Conservation (phyloP, 2,797 vertebrate species). For the Synaphobranchus kaupii region DNA sequence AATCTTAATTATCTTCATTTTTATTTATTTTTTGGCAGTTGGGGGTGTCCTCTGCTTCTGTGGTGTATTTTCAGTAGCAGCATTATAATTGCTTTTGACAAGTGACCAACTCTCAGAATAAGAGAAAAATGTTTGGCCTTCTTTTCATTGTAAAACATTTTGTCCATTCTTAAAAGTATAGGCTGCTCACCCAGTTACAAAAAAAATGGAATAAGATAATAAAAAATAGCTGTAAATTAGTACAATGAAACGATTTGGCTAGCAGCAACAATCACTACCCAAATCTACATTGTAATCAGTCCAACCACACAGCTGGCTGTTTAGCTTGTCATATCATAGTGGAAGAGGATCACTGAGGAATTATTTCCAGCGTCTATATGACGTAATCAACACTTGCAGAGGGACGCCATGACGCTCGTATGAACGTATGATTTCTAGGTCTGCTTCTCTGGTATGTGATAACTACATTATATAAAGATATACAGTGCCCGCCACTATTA, state of each 20-base stretch:
- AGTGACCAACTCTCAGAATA: not conserved
- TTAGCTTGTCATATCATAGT: not conserved
- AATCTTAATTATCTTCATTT: conserved; percentile 4
- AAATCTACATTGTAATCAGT: not conserved
- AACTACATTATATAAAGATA: conserved; percentile 43
- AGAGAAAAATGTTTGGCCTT: not conserved
- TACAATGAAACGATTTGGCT: not conserved
- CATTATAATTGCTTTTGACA: not conserved
- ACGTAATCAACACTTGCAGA: not conserved
- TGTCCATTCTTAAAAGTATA: not conserved
- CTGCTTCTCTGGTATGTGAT: not conserved
- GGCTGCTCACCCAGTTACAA: not conserved
- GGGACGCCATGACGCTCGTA: not conserved
- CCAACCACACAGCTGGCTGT: not conserved
- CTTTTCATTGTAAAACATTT: not conserved
- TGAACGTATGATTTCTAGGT: not conserved
- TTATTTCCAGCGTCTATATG: not conserved
- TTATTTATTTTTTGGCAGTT: too few species aligned
- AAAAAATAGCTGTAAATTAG: not conserved
- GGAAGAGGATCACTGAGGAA: not conserved
- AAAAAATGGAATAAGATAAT: not conserved
- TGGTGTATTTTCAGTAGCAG: not conserved
- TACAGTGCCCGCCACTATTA: too few species aligned
- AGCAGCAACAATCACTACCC: not conserved
- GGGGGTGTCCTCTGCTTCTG: too few species aligned